Conservation (phyloP, 2,113 vertebrate species). For the Alosa alosa region DNA sequence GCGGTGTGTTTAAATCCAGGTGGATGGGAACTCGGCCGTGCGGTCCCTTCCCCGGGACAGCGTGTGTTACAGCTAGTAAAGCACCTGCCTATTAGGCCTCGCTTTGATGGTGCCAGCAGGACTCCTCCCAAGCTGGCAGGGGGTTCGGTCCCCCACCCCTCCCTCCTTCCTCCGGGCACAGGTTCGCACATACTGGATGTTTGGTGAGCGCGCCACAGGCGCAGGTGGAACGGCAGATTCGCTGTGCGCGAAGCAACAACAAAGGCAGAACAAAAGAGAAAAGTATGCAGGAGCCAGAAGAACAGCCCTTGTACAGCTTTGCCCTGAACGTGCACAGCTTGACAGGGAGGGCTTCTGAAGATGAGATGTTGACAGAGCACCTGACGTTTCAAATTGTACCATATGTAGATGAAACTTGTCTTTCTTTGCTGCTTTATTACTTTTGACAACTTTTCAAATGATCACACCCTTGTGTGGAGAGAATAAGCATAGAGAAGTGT, state of each 20-base stretch:
- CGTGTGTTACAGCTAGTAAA: conserved; percentile 42
- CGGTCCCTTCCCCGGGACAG: background rate
- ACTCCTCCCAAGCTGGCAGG: conserved; percentile 49
- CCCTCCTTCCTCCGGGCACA: background rate
- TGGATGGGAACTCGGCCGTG: background rate
- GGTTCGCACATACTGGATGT: conserved; percentile 7
- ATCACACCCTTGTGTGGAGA: background rate
- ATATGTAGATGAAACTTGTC: background rate
- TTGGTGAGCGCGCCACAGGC: background rate
- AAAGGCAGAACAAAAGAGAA: background rate
- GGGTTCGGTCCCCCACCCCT: background rate
- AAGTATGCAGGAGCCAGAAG: background rate
- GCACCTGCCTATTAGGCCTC: conserved; percentile 57
- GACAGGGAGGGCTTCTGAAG: background rate
- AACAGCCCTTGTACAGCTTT: background rate
- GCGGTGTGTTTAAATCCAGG: background rate
- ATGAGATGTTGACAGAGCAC: background rate
- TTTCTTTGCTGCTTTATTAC: background rate
- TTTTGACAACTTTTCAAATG: background rate
- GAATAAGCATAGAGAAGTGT: background rate
- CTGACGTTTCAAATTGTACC: background rate
- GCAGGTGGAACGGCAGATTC: background rate
- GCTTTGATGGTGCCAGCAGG: conserved; percentile 63
- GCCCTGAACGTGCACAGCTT: background rate
- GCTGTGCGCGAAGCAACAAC: background rate